Conservation (phyloP, 1,140 invertebrate species). For the Drosophila dunni region DNA sequence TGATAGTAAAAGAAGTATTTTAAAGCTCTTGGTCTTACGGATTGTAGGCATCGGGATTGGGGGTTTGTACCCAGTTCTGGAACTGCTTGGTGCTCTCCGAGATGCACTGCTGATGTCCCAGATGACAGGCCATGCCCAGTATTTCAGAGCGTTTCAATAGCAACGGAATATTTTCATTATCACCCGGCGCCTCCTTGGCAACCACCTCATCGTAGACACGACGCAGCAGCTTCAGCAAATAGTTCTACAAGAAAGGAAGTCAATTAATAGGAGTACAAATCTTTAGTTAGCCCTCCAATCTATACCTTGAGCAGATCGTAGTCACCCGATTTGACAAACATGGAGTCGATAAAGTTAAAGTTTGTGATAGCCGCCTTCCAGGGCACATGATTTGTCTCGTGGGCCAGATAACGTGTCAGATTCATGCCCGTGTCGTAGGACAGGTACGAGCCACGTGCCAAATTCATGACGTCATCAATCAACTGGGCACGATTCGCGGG, state of each 20-base stretch:
- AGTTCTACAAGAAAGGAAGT: conserved; percentile 85
- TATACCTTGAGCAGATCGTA: conserved; percentile 91
- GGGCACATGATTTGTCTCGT: conserved; percentile 91
- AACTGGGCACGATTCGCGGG: conserved; percentile 94
- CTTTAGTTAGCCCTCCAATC: background rate
- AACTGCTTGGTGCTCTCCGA: conserved; percentile 88
- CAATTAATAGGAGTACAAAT: background rate
- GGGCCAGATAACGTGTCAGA: conserved; percentile 89
- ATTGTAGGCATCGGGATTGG: conserved; percentile 89
- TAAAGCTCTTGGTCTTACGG: conserved; percentile 86
- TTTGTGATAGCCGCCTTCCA: conserved; percentile 91
- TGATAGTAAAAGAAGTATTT: background rate
- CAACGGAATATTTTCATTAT: conserved; percentile 88
- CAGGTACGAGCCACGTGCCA: conserved; percentile 89
- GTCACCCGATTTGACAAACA: conserved; percentile 89
- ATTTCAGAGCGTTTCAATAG: conserved; percentile 90
- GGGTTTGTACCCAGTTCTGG: conserved; percentile 88
- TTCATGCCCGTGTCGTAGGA: conserved; percentile 90
- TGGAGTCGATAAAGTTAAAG: conserved; percentile 89
- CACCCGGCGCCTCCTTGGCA: conserved; percentile 86
- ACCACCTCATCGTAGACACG: conserved; percentile 89
- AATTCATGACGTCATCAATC: conserved; percentile 93
- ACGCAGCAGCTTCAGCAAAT: conserved; percentile 87
- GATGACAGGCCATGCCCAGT: conserved; percentile 88
- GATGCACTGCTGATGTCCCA: conserved; percentile 89